Conservation (phyloP, 2,888 invertebrate species). For the Bombyx huttoni region DNA sequence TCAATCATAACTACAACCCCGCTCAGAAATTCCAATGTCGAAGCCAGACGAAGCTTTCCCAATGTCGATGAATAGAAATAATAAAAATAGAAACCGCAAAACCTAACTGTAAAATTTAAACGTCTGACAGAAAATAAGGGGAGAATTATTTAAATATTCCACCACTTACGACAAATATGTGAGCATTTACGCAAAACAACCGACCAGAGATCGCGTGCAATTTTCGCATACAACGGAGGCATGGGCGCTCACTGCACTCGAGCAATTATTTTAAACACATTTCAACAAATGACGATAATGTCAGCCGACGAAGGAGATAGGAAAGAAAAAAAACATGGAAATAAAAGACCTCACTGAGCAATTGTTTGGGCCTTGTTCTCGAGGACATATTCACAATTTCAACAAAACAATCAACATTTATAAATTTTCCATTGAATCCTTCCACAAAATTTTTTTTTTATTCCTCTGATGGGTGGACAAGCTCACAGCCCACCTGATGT, state of each 20-base stretch:
- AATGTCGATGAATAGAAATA: conserved; percentile 11
- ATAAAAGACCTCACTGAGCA: conserved; percentile 41
- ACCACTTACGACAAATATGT: conserved; percentile 62
- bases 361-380: conserved; percentile 33
- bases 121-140: conserved; percentile 18
- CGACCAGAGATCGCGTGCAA: conserved; percentile 60
- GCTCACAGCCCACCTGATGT: too few species aligned
- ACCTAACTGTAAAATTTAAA: conserved; percentile 31
- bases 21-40: conserved; percentile 20
- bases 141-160: conserved; percentile 36
- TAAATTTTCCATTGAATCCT: neutral
- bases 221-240: conserved; percentile 53
- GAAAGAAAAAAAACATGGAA: conserved; percentile 38
- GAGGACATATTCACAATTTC: conserved; percentile 17
- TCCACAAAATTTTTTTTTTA: too few species aligned
- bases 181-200: conserved; percentile 63
- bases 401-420: neutral
- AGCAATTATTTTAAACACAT: conserved; percentile 71
- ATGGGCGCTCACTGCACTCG: conserved; percentile 52
- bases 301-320: conserved; percentile 52
- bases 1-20: conserved; percentile 60
- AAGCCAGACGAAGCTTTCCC: conserved; percentile 14
- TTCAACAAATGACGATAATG: conserved; percentile 71
- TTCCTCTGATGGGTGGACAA: too few species aligned
- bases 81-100: conserved; percentile 19